Evolutionary conservation across 2,888 invertebrate species (phyloP), one percentile per base, ranked within the genome.

Genomic region (Listrodromus nycthemerus): DNA sequence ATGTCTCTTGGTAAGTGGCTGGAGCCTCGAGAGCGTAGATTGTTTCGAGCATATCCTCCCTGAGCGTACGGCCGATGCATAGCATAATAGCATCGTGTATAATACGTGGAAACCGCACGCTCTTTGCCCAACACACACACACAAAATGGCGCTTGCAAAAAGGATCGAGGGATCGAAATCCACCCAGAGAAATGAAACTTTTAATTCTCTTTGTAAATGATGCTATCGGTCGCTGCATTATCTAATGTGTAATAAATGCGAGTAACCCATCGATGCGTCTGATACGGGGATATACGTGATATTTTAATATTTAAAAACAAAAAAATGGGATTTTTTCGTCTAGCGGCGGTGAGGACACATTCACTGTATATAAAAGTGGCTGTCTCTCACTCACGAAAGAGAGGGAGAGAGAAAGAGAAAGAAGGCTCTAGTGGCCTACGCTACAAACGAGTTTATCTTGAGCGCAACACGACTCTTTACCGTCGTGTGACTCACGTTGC

Each of bases 1-100:
- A 93, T 93, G 93, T 93, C 93, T 87, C 93, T 93, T 87, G 93
- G 93, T 93, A 93, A 93, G 93, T 93, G 90, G 91, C 89, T 87
- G 88, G 87, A 87, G 88, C 88, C 86, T 87, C 87, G 85, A 88
- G 86, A 87, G 78, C 75, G 87, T 88, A 84, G 86, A 85, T 80
- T 88, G 86, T 88, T 84, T 71, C 85, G 86, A 84, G 84, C 87
- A 89, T 88, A 87, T 86, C 89, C 91, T 86, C 89, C 90, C 86
- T 92, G 91, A 92, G 89, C 87, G 89, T 91, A 91, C 89, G 89
- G 89, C 89, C 89, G 88, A 88, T 87, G 89, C 87, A 77, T 86
- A 78, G 87, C 58, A 30, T 66, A 45, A 58, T 48, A 50, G 24
- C 52, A 69, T 55, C 69, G 52, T 75, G 21, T 52, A 52, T 48